Conservation (phyloP, 1,140 invertebrate genomes). For the Mycetomoellerius zeteki region DNA sequence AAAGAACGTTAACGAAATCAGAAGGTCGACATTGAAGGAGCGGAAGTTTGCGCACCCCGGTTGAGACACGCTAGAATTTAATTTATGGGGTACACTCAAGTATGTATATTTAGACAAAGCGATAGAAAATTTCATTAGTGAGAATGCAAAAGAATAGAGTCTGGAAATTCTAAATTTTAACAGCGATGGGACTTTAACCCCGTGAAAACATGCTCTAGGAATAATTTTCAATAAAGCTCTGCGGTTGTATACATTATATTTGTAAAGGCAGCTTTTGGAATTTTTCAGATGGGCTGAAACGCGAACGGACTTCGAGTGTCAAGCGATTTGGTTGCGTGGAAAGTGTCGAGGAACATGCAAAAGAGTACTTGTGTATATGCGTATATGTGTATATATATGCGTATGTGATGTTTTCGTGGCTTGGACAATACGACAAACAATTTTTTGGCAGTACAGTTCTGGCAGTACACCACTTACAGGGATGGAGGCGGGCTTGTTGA, state of each 20-base stretch:
- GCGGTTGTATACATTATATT: neutral
- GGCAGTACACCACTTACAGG: conserved; percentile 95
- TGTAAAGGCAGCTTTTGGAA: neutral
- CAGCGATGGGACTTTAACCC: neutral
- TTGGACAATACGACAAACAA: conserved; percentile 39
- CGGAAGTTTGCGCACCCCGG: neutral
- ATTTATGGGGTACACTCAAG: conserved; percentile 14
- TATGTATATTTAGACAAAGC: conserved; percentile 28
- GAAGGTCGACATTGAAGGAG: conserved; percentile 27
- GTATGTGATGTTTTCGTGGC: neutral
- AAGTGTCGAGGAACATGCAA: conserved; percentile 19
- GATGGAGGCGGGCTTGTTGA: conserved; percentile 99
- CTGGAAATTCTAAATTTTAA: conserved; percentile 19
- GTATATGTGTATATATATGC: neutral
- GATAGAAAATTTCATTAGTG: conserved; percentile 1
- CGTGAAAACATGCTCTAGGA: neutral
- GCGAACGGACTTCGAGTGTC: neutral
- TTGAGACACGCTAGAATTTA: conserved; percentile 10
- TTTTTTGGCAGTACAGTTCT: conserved; percentile 90
- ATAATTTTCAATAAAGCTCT: neutral
- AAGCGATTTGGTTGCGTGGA: conserved; percentile 6
- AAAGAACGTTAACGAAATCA: conserved; percentile 1
- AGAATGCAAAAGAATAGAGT: neutral
- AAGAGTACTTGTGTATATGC: too few relatives aligned
- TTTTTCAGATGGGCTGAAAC: neutral